These are phyloP conservation scores for Leptoteleia sp. DNA, from an alignment of 1,140 invertebrate species.

Conservation along the genomic window DNA sequence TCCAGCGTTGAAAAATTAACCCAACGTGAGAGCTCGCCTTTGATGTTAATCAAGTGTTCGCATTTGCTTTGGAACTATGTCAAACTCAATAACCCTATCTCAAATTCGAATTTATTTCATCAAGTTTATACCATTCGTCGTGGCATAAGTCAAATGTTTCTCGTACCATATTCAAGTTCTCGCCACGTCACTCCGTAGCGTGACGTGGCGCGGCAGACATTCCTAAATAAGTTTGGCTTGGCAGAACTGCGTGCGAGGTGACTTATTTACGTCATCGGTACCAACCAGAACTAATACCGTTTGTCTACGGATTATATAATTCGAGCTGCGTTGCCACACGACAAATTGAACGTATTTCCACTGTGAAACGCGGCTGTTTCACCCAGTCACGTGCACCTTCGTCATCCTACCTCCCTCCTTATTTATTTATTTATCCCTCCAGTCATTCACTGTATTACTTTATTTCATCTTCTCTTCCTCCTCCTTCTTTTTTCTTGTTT, in stretches of 20 bases:
- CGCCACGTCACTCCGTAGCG: conserved; percentile 23
- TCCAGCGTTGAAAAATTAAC: no score
- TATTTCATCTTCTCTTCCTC: no score
- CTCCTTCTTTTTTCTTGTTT: no score
- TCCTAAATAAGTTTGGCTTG: conserved; percentile 39
- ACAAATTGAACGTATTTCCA: no score
- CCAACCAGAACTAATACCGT: conserved; percentile 9
- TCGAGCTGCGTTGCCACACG: background rate
- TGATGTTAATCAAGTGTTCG: conserved; percentile 11
- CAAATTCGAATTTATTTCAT: conserved; percentile 33
- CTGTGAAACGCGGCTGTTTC: no score
- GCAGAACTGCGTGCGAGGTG: conserved; percentile 23
- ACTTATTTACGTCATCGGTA: conserved; percentile 40
- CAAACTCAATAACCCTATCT: conserved; percentile 17
- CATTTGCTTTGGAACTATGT: conserved; percentile 13
- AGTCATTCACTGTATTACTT: no score
- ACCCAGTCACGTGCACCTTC: no score
- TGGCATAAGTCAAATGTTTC: conserved; percentile 32
- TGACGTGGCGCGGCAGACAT: conserved; percentile 31
- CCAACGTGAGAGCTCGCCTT: background rate
- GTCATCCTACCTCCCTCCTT: no score
- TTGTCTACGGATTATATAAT: conserved; percentile 17
- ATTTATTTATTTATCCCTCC: no score
- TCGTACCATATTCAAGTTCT: conserved; percentile 37
- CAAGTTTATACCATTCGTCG: conserved; percentile 24